Evolutionary conservation across 2,797 vertebrate genomes (phyloP).

Genomic region (Catharus ustulatus): DNA sequence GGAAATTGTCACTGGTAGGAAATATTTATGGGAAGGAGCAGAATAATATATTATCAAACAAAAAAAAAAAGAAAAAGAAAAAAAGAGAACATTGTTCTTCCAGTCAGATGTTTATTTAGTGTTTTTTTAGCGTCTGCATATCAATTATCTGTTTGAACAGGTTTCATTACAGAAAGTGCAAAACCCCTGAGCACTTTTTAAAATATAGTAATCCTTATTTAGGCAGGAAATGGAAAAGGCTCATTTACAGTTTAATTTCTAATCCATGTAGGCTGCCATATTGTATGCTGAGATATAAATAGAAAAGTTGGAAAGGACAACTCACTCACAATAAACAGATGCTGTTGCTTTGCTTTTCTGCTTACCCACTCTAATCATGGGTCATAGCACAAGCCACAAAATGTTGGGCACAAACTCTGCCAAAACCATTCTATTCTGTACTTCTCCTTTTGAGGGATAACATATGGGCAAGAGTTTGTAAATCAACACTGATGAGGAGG

Average conservation of each 20-base stretch:
- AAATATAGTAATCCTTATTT: constrained; percentile 67
- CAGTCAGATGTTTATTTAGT: constrained; percentile 54
- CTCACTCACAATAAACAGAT: constrained; percentile 33
- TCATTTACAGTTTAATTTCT: constrained; percentile 72
- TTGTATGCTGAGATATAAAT: constrained; percentile 51
- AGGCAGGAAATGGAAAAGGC: constrained; percentile 43
- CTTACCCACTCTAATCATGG: constrained; percentile 30
- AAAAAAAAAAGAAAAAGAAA: background rate
- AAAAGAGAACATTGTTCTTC: background rate
- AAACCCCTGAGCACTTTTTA: constrained; percentile 40
- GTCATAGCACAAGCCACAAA: constrained; percentile 10
- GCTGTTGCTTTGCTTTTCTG: constrained; percentile 13
- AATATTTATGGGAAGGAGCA: background rate
- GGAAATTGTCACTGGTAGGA: background rate
- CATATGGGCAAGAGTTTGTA: constrained; percentile 9
- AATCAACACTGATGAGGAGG: constrained; percentile 31
- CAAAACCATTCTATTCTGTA: background rate
- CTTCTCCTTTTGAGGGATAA: constrained; percentile 24
- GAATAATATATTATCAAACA: background rate
- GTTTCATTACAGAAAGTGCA: constrained; percentile 66
- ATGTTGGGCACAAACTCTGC: background rate
- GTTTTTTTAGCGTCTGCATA: constrained; percentile 53
- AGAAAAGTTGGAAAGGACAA: constrained; percentile 49
- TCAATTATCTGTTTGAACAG: constrained; percentile 68
- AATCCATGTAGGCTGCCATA: constrained; percentile 63